Evolutionary conservation across 2,797 vertebrate genomes (phyloP).

Genomic region (Tragelaphus eurycerus): DNA sequence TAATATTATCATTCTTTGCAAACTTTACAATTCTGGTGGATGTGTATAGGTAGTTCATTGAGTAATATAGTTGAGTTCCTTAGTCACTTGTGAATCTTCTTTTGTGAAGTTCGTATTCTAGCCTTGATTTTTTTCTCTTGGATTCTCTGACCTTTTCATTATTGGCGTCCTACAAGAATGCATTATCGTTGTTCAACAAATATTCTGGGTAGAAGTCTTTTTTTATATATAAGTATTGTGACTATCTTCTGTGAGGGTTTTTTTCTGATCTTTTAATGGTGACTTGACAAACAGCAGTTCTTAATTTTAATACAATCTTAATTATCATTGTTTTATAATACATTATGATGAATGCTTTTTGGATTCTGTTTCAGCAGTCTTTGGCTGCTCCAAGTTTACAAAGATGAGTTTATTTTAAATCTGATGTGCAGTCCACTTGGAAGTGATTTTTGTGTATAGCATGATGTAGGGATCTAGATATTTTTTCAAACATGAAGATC

Average conservation of each 20-base stretch:
- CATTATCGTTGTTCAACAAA: neutral
- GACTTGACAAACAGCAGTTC: neutral
- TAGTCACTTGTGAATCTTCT: neutral
- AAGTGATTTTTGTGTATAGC: neutral
- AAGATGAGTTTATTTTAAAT: neutral
- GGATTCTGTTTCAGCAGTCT: neutral
- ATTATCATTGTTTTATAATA: neutral
- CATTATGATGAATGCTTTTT: neutral
- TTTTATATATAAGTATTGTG: neutral
- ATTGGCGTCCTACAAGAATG: neutral
- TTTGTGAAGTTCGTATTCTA: neutral
- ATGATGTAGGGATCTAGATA: neutral
- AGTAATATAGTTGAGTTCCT: neutral
- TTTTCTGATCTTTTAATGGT: neutral
- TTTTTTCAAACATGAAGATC: neutral
- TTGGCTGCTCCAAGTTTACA: neutral
- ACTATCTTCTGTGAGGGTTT: neutral
- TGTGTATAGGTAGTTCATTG: neutral
- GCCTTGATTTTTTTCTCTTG: neutral
- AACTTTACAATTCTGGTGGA: neutral
- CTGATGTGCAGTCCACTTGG: neutral
- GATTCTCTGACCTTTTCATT: neutral
- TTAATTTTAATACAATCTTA: neutral
- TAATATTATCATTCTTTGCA: neutral
- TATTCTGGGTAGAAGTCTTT: neutral